Conservation (phyloP, 2,888 invertebrate genomes). For the Polyommatus icarus region DNA sequence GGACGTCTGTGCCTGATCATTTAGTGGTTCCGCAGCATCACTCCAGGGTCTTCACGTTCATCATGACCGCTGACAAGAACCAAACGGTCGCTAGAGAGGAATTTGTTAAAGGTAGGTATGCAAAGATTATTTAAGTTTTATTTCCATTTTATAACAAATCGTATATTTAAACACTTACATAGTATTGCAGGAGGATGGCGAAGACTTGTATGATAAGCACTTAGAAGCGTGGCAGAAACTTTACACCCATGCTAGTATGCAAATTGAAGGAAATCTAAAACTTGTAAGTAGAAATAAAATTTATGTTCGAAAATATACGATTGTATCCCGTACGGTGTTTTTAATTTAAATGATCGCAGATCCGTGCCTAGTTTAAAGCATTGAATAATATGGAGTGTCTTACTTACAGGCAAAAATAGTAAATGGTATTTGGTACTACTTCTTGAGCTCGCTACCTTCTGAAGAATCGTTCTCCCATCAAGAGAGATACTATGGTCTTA, state of each 20-base stretch:
- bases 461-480: conserved; percentile 65
- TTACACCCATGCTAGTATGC: conserved; percentile 72
- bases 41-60: conserved; percentile 72
- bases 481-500: conserved; percentile 76
- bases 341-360: neutral
- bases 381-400: neutral
- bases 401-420: conserved; percentile 70
- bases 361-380: too few relatives aligned
- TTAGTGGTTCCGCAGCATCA: conserved; percentile 71
- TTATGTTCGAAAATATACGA: neutral
- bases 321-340: neutral
- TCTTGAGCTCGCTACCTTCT: conserved; percentile 79
- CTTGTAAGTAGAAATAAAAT: conserved; percentile 55
- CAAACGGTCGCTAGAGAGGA: conserved; percentile 69
- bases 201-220: conserved; percentile 70
- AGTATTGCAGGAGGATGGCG: conserved; percentile 75
- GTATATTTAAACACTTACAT: conserved; percentile 37
- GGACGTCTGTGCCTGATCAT: conserved; percentile 74
- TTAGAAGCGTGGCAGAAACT: conserved; percentile 70
- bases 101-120: conserved; percentile 68
- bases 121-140: conserved; percentile 36
- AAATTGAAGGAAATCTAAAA: conserved; percentile 73
- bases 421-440: conserved; percentile 81
- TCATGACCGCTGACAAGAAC: conserved; percentile 77
- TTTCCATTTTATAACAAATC: neutral